A percentile compares a stretch with the other conserved stretches of the same genome.
Evolutionary conservation across 35 echinoderm and acorn worm genomes (phyloP).

Genomic region (Chiridota heheva): DNA sequence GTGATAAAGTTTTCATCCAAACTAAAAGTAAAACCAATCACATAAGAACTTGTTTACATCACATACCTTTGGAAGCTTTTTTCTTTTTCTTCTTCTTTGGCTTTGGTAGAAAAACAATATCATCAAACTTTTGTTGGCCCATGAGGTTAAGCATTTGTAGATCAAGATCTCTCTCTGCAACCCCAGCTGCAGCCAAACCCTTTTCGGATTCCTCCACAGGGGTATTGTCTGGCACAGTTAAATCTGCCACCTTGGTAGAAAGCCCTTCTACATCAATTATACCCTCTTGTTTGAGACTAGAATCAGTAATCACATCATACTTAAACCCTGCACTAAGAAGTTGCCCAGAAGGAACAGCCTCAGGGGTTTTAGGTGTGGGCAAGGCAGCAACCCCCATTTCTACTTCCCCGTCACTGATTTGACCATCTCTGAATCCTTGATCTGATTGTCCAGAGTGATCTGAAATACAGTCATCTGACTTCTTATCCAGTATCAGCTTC

Average conservation of each 20-base stretch:
- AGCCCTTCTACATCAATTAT: too few relatives aligned
- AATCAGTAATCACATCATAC: too few relatives aligned
- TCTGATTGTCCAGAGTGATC: neutral
- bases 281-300: too few relatives aligned
- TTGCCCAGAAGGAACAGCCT: too few relatives aligned
- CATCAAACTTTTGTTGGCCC: conserved; percentile 69
- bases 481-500: conserved; percentile 54
- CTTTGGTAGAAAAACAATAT: conserved; percentile 70
- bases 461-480: conserved; percentile 26
- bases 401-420: neutral
- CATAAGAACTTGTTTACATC: too few relatives aligned
- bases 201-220: neutral
- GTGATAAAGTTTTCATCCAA: too few relatives aligned
- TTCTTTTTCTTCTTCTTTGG: conserved; percentile 83
- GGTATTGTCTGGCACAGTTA: neutral
- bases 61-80: conserved; percentile 33
- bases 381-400: neutral
- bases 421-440: neutral
- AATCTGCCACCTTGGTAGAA: neutral
- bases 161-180: neutral
- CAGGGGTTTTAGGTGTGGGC: too few relatives aligned
- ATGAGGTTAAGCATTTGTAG: conserved; percentile 50
- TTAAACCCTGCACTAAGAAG: too few relatives aligned
- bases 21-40: too few relatives aligned
- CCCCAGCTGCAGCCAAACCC: neutral